Percentiles rank a stretch among this genome's conserved stretches.
Evolutionary conservation across 2,888 invertebrate species (phyloP).

Genomic region (Tipula lateralis): DNA sequence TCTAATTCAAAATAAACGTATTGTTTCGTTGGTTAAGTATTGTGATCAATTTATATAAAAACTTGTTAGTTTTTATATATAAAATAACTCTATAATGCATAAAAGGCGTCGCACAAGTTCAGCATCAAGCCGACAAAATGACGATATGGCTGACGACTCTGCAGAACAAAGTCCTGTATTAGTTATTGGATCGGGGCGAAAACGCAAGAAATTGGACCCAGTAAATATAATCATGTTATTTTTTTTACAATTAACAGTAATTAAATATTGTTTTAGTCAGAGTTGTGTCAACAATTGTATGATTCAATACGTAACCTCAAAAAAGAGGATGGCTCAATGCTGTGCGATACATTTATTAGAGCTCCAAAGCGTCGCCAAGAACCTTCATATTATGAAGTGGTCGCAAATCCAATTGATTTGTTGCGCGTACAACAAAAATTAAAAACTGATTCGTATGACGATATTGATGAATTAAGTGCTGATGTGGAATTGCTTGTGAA

Average conservation of each 20-base stretch:
- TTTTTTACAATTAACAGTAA: too few relatives aligned
- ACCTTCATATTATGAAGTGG: constrained; percentile 86
- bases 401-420: constrained; percentile 91
- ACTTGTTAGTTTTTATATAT: neutral
- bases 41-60: neutral
- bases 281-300: constrained; percentile 86
- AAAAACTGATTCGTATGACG: constrained; percentile 94
- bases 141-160: constrained; percentile 67
- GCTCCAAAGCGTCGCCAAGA: constrained; percentile 91
- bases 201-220: constrained; percentile 70
- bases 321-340: constrained; percentile 81
- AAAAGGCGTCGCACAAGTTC: constrained; percentile 78
- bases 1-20: neutral
- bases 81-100: constrained; percentile 54
- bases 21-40: neutral
- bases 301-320: constrained; percentile 86
- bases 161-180: constrained; percentile 48
- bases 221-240: constrained; percentile 47
- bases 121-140: constrained; percentile 69
- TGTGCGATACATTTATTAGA: constrained; percentile 92
- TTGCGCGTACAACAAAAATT: constrained; percentile 90
- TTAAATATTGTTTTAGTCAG: constrained; percentile 54
- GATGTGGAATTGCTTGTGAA: constrained; percentile 89
- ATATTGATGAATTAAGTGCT: constrained; percentile 81
- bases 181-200: constrained; percentile 49